phyloP scores from a whole-genome alignment of 2,113 vertebrate species.

The Pterocles gutturalis region DNA sequence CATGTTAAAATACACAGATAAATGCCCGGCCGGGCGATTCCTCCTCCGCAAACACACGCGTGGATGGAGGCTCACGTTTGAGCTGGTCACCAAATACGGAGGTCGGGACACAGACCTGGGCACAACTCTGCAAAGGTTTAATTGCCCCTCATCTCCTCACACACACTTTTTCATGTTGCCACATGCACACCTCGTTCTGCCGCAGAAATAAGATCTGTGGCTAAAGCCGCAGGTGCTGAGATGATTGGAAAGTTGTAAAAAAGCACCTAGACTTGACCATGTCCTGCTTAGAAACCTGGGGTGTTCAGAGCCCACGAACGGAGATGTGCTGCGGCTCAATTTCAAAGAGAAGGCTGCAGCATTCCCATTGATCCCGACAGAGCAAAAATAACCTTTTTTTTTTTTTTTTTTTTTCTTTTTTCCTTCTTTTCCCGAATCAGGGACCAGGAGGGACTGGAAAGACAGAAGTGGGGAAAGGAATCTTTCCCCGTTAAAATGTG shows the following conservation, averaged over 20 bases:
- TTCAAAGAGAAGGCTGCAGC: constrained; percentile 42
- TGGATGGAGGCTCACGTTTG: background rate
- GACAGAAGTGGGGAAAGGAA: background rate
- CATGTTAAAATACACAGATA: background rate
- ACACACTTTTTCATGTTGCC: background rate
- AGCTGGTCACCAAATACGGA: background rate
- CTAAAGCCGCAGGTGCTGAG: constrained; percentile 68
- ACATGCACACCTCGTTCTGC: background rate
- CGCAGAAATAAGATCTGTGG: constrained; percentile 13
- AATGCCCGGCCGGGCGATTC: background rate
- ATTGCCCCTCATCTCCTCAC: background rate
- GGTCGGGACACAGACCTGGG: background rate
- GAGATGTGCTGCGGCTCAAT: constrained; percentile 9
- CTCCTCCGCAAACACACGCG: background rate
- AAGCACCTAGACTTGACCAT: background rate
- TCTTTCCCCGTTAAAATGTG: background rate
- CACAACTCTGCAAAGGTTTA: background rate
- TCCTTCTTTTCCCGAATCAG: background rate
- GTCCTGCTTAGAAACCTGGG: constrained; percentile 40
- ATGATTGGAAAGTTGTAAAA: constrained; percentile 61
- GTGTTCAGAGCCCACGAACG: background rate
- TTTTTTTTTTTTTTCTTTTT: no score
- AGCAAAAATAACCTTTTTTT: constrained; percentile 35
- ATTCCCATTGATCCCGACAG: constrained; percentile 33
- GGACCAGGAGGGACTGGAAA: background rate